A percentile compares a stretch with the other conserved stretches of the same genome.
Evolutionary conservation across 2,888 invertebrate genomes (phyloP).

Genomic region (Melipona bicolor): DNA sequence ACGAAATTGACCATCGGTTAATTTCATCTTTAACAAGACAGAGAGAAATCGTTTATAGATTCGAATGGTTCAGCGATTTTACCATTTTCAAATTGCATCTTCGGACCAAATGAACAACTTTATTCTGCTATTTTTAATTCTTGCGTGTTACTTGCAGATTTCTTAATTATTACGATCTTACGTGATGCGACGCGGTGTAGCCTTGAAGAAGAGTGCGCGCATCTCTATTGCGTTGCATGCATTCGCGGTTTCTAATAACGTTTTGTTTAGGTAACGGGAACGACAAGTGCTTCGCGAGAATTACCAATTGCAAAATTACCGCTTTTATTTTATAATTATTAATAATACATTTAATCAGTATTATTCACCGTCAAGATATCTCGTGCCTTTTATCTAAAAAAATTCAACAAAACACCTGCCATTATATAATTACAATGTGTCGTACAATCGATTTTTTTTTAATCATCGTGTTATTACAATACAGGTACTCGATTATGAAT

Average conservation of each 20-base stretch:
- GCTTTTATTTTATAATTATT: too few species aligned
- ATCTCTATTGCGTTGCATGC: background rate
- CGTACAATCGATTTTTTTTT: too few species aligned
- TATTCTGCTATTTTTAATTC: too few species aligned
- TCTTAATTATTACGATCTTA: background rate
- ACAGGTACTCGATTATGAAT: too few species aligned
- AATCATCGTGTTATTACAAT: too few species aligned
- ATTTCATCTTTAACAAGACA: too few species aligned
- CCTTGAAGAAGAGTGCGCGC: background rate
- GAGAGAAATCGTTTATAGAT: background rate
- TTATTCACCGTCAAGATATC: too few species aligned
- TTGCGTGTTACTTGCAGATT: background rate
- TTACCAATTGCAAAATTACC: background rate
- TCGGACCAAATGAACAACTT: background rate
- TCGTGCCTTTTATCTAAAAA: too few species aligned
- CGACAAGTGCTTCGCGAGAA: rapidly evolving
- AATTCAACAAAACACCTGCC: too few species aligned
- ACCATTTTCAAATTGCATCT: background rate
- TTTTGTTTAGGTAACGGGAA: background rate
- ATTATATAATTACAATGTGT: too few species aligned
- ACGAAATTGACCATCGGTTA: background rate
- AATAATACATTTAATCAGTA: too few species aligned
- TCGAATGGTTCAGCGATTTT: background rate
- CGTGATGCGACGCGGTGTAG: background rate
- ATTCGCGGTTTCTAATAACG: background rate